Evolutionary conservation across 2,888 invertebrate species (phyloP), one percentile per base, ranked within the genome.

Genomic region (Drosophila mayaguana): DNA sequence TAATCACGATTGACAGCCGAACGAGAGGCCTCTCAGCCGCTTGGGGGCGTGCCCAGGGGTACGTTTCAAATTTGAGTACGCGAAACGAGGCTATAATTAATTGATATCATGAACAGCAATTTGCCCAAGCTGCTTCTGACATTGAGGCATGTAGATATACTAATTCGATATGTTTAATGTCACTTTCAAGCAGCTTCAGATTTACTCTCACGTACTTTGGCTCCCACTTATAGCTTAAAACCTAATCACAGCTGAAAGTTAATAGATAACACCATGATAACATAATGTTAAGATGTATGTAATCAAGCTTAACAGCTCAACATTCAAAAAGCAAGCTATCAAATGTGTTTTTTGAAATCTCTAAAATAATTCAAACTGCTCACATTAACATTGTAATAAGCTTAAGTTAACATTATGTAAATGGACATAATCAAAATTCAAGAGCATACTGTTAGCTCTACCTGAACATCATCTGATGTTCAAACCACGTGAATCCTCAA

Each of bases 21-120:
- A 18, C 20, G 42, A 48, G 34, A 18, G 32, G 2, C 25, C 25
- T 25, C 38, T 65, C 34, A 55, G 54, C 38, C 46, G 38, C 65
- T 25, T 2, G 20, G 9, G 14, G 56, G 25, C 32, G 42, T 14
- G 32, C 20, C 12, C 32, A 32, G 20, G 20, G 20, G 43, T 14
- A 20, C 12, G 42, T 5, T n/a, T 32, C 2, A 32, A 4, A 18
- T 18, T 42, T 18, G 42, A 12, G 20, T 14, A 14, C 20, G 46
- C 22, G 1, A 25, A 1, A 3, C 9, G 18, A 32, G 32, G 7
- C 32, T 18, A 18, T n/a, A 50, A n/a, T 50, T 34, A 34, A 34
- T 50, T 32, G 7, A 20, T 28, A n/a, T 48, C 9, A n/a, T 48
- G 11, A 28, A 28, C 14, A 32, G 14, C 18, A 50, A 50, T 18